phyloP scores from a whole-genome alignment of 2,888 invertebrate species.

The Calliphora vomitoria region DNA sequence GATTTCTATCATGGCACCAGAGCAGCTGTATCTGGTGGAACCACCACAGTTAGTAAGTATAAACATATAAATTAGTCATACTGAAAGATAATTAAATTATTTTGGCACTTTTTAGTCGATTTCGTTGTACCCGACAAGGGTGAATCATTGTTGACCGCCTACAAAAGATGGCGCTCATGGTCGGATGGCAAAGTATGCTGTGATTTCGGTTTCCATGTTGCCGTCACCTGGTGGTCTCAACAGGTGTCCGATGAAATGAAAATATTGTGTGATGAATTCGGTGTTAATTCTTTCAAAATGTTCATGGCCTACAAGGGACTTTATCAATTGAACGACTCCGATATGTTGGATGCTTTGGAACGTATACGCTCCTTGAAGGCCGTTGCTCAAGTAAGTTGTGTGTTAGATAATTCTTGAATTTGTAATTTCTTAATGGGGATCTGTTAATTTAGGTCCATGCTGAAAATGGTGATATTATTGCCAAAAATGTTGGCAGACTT shows the following conservation, averaged over 20 bases:
- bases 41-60: constrained; percentile 96
- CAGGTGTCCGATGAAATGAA: constrained; percentile 94
- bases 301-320: constrained; percentile 98
- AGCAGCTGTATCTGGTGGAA: constrained; percentile 98
- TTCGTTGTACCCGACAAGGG: constrained; percentile 93
- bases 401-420: background rate
- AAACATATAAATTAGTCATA: background rate
- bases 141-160: constrained; percentile 95
- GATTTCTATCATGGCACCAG: constrained; percentile 99
- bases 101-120: constrained; percentile 88
- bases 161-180: constrained; percentile 94
- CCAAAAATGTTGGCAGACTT: constrained; percentile 94
- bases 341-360: constrained; percentile 94
- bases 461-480: constrained; percentile 97
- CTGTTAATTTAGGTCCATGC: constrained; percentile 92
- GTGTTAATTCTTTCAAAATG: constrained; percentile 98
- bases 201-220: constrained; percentile 97
- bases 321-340: constrained; percentile 96
- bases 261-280: constrained; percentile 91
- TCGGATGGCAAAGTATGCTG: constrained; percentile 99
- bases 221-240: constrained; percentile 94
- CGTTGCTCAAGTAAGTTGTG: constrained; percentile 87
- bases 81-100: background rate
- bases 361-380: constrained; percentile 93
- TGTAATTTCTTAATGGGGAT: background rate